A percentile compares a stretch with the other conserved stretches of the same genome.
Conservation (phyloP, 2,113 vertebrate genomes). For the Pelusios castaneus region DNA sequence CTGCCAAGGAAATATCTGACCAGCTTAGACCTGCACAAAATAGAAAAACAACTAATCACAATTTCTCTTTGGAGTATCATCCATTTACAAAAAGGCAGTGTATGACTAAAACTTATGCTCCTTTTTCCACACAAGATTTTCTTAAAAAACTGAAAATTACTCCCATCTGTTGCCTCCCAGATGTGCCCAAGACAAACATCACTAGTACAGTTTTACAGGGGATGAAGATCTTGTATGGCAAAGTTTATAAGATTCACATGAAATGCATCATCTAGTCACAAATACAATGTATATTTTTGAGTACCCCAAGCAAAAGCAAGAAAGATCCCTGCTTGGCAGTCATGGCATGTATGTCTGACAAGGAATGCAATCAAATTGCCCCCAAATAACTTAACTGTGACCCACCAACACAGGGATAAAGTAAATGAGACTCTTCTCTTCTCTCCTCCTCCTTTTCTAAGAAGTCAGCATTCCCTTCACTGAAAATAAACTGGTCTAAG, state of each 20-base stretch:
- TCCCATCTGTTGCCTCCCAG: constrained; percentile 46
- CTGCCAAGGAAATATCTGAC: not conserved
- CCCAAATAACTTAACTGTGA: constrained; percentile 53
- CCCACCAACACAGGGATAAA: constrained; percentile 44
- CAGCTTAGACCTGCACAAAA: constrained; percentile 5
- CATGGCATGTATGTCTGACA: constrained; percentile 43
- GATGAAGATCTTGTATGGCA: constrained; percentile 37
- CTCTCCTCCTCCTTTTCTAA: constrained; percentile 38
- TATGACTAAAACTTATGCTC: constrained; percentile 9
- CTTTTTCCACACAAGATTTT: constrained; percentile 7
- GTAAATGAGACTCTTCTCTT: constrained; percentile 44
- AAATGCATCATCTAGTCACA: constrained; percentile 29
- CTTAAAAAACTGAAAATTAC: constrained; percentile 55
- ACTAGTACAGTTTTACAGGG: constrained; percentile 55
- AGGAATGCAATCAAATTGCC: constrained; percentile 43
- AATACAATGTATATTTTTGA: constrained; percentile 33
- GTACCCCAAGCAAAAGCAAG: not conserved
- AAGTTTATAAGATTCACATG: constrained; percentile 49
- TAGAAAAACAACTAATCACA: not conserved
- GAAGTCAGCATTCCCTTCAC: constrained; percentile 66
- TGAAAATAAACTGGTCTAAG: constrained; percentile 61
- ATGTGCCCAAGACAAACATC: constrained; percentile 33
- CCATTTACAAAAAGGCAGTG: constrained; percentile 17
- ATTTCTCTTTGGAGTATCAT: constrained; percentile 28
- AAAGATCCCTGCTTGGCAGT: constrained; percentile 11